A percentile compares a stretch with the other conserved stretches of the same genome.
Conservation (phyloP, 1,140 invertebrate genomes). For the Tyrophagus putrescentiae region DNA sequence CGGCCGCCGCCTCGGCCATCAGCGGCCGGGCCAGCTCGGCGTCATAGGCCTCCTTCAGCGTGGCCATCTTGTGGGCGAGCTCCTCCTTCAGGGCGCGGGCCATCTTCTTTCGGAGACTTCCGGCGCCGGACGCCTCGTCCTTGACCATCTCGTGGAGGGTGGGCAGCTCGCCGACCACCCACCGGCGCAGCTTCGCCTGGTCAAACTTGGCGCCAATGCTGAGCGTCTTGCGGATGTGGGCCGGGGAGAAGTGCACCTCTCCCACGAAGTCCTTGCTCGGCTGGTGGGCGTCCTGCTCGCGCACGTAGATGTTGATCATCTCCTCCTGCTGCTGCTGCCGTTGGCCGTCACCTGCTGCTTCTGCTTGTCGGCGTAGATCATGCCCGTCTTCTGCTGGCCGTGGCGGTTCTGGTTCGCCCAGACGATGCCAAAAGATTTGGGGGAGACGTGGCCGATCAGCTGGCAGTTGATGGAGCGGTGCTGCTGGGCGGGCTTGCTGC, state of each 20-base stretch:
- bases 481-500: not conserved
- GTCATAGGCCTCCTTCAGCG: constrained; percentile 5
- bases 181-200: not conserved
- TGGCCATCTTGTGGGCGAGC: not conserved
- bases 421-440: not conserved
- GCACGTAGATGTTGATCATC: not conserved
- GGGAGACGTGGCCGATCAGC: constrained; percentile 11
- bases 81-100: constrained; percentile 1
- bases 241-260: constrained; percentile 12
- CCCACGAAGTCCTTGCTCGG: not conserved
- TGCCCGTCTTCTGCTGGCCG: constrained; percentile 1
- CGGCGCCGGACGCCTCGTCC: not conserved
- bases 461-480: not conserved
- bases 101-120: not conserved
- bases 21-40: constrained; percentile 6
- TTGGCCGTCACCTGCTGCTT: not conserved
- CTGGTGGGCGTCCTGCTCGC: not conserved
- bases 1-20: not conserved
- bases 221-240: constrained; percentile 6
- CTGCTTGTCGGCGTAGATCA: constrained; percentile 3
- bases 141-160: not conserved
- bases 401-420: constrained; percentile 14
- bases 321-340: no score
- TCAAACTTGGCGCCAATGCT: constrained; percentile 5
- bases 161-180: constrained; percentile 3